Evolutionary conservation across 1,140 invertebrate genomes (phyloP).

Genomic region (Hycleus cichorii): DNA sequence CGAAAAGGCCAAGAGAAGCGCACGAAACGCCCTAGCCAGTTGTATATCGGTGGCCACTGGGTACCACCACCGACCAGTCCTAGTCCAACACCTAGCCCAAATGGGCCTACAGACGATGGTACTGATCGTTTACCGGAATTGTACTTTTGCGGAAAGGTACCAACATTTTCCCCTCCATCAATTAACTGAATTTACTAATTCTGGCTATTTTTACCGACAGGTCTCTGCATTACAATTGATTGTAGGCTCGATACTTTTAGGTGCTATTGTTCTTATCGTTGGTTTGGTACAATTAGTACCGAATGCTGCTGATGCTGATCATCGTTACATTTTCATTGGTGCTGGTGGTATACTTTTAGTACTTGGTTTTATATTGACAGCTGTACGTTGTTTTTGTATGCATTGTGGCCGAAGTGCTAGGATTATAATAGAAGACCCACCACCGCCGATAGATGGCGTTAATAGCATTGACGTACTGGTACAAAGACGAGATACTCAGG

Average conservation of each 20-base stretch:
- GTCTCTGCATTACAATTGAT: slow-evolving; percentile 66
- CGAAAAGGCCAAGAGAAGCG: slow-evolving; percentile 62
- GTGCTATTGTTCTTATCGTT: slow-evolving; percentile 68
- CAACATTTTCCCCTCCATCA: background rate
- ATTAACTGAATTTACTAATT: slow-evolving; percentile 4
- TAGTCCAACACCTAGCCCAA: slow-evolving; percentile 53
- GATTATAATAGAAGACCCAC: slow-evolving; percentile 30
- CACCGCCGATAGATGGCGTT: slow-evolving; percentile 33
- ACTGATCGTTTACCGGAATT: slow-evolving; percentile 53
- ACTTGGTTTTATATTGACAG: slow-evolving; percentile 47
- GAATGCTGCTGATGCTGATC: slow-evolving; percentile 67
- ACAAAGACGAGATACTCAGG: slow-evolving; percentile 38
- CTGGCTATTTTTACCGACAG: slow-evolving; percentile 37
- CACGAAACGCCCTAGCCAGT: slow-evolving; percentile 58
- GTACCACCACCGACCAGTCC: slow-evolving; percentile 49
- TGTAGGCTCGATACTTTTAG: slow-evolving; percentile 65
- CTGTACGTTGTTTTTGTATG: slow-evolving; percentile 39
- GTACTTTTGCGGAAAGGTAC: slow-evolving; percentile 66
- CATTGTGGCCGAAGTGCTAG: slow-evolving; percentile 31
- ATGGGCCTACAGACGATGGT: slow-evolving; percentile 42
- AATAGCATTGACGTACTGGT: slow-evolving; percentile 40
- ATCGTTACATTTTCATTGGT: slow-evolving; percentile 62
- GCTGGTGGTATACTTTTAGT: slow-evolving; percentile 54
- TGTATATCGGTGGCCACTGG: slow-evolving; percentile 56
- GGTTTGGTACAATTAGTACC: slow-evolving; percentile 74